Evolutionary conservation across 2,888 invertebrate genomes (phyloP).

Genomic region (Chloromyia formosa): DNA sequence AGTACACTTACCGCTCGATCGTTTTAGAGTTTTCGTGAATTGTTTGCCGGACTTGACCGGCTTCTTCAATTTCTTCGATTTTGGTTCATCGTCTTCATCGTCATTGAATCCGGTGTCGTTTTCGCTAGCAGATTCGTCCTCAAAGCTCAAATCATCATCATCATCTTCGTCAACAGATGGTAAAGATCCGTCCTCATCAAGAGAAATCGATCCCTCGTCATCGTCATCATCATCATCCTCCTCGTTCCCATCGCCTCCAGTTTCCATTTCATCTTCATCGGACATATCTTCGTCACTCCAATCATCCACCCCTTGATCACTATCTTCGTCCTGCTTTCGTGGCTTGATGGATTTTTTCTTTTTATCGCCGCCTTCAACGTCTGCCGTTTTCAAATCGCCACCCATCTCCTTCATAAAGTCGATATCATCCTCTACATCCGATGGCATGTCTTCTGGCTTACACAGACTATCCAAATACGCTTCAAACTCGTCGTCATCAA

Average conservation of each 20-base stretch:
- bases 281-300: slow-evolving; percentile 60
- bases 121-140: slow-evolving; percentile 48
- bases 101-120: slow-evolving; percentile 52
- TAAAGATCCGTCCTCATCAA: slow-evolving; percentile 59
- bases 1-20: slow-evolving; percentile 58
- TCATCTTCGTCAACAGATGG: slow-evolving; percentile 62
- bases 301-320: slow-evolving; percentile 57
- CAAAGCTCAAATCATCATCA: slow-evolving; percentile 51
- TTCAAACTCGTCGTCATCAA: slow-evolving; percentile 70
- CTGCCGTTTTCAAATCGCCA: slow-evolving; percentile 59
- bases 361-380: slow-evolving; percentile 54
- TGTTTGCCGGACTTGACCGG: slow-evolving; percentile 52
- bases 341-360: slow-evolving; percentile 52
- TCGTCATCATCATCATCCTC: slow-evolving; percentile 51
- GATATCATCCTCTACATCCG: slow-evolving; percentile 72
- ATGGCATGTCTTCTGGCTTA: slow-evolving; percentile 67
- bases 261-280: slow-evolving; percentile 60
- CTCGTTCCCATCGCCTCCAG: slow-evolving; percentile 48
- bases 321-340: slow-evolving; percentile 58
- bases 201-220: slow-evolving; percentile 53
- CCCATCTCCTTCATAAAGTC: slow-evolving; percentile 76
- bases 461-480: slow-evolving; percentile 65
- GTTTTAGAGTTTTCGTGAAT: slow-evolving; percentile 60
- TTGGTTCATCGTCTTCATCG: slow-evolving; percentile 56
- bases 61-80: slow-evolving; percentile 48